Evolutionary conservation across 1,140 invertebrate genomes (phyloP).

Genomic region (Melipona quadrifasciata): DNA sequence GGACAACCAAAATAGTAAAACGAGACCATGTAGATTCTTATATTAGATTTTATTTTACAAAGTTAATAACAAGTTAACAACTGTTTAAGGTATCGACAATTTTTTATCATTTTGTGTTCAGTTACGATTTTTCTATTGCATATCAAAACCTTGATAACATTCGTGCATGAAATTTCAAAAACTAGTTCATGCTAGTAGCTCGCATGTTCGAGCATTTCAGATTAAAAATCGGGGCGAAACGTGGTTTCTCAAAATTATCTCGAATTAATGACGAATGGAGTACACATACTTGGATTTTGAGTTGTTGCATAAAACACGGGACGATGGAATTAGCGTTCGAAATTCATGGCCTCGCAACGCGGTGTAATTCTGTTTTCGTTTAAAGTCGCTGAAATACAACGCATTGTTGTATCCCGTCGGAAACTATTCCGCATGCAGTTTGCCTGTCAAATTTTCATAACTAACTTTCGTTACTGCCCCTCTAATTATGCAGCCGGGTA

Average conservation of each 20-base stretch:
- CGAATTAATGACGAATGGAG: constrained; percentile 8
- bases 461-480: not conserved
- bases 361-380: not conserved
- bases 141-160: not conserved
- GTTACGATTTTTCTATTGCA: too few species aligned
- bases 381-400: not conserved
- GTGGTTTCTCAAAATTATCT: not conserved
- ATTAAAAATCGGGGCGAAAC: not conserved
- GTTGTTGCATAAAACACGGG: not conserved
- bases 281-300: not conserved
- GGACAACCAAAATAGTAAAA: too few species aligned
- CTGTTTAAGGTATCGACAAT: too few species aligned
- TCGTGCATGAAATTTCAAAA: not conserved
- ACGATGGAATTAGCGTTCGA: not conserved
- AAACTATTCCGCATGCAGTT: not conserved
- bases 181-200: not conserved
- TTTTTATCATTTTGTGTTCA: too few species aligned
- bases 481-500: not conserved
- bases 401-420: not conserved
- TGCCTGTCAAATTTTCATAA: not conserved
- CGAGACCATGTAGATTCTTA: too few species aligned
- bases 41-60: too few species aligned
- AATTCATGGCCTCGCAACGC: not conserved
- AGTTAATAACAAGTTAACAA: too few species aligned
- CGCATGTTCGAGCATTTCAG: too few species aligned